Conservation (phyloP, 2,113 vertebrate genomes). For the Cavia porcellus region DNA sequence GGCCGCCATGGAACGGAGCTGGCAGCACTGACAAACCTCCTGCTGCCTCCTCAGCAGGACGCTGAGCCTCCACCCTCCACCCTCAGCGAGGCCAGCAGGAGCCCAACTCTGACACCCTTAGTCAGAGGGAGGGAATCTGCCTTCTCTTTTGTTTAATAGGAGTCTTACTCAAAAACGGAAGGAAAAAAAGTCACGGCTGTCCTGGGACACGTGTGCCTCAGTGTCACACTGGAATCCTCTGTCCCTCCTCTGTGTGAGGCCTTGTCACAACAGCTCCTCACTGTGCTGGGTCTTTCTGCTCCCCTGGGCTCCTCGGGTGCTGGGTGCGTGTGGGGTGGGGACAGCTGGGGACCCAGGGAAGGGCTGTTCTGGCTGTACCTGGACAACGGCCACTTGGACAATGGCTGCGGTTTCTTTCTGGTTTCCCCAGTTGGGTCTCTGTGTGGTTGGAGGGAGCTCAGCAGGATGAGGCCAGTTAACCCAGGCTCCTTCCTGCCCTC, state of each 20-base stretch:
- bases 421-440: not conserved
- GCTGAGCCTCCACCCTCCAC: not conserved
- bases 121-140: not conserved
- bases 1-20: not conserved
- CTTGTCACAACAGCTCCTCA: not conserved
- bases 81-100: not conserved
- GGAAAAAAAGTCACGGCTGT: not conserved
- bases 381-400: not conserved
- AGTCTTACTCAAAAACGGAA: not conserved
- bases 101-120: not conserved
- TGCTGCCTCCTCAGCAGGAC: not conserved
- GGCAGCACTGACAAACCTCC: not conserved
- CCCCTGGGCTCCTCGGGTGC: not conserved
- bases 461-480: not conserved
- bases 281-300: not conserved
- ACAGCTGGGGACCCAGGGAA: not conserved
- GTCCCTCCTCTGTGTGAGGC: not conserved
- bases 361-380: not conserved
- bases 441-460: not conserved
- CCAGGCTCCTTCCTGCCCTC: not conserved
- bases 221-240: accelerated
- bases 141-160: not conserved
- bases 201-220: not conserved
- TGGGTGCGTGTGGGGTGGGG: too few species aligned
- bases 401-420: not conserved